Base-by-base conservation (phyloP, 2,888 invertebrate genomes). In the Theodoxus fluviatilis region DNA sequence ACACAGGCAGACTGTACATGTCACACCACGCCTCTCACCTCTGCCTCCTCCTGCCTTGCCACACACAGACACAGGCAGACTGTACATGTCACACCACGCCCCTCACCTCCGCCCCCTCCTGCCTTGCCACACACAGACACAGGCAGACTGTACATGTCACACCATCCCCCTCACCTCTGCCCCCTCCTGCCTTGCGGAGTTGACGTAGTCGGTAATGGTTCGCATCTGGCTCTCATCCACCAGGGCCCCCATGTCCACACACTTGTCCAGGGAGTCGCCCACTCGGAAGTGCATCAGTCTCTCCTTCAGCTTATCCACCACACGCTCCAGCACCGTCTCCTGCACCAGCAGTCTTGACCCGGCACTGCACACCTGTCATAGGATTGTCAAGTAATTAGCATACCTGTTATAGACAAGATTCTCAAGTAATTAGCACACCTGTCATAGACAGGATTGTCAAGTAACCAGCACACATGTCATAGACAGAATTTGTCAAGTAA, bases 291-390 rank as follows among this genome's bases (percentile, higher is more conserved):
- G 84, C 12, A 78, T 79, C 79, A 90, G 80, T 67, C 87, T 73
- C 80, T 66, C 78, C 73, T 88, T 88, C 67, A 90, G 75, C 79
- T 89, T 90, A 18, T 81, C 75, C 1, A 89, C 80, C 76, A 90
- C 86, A 61, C 76, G 80, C 35, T 88, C 82, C 75, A 86, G 88
- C 4, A 90, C 82, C 9, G 89, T 85, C 83, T 91, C 90, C 82
- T 91, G 91, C 1, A 90, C 88, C 28, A 90, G 79, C 35, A 90
- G 82, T 66, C 87, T 86, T 25, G 89, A 88, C 4, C 89, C 87
- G 35, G 89, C 87, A 87, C 89, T 90, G 71, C 89, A 89, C 22
- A 89, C 87, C 89, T 90, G 78, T 38, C 84, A n/a, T n/a, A n/a
- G n/a, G n/a, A n/a, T n/a, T n/a, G n/a, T n/a, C n/a, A n/a, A n/a